These are phyloP conservation scores for Halcyon senegalensis DNA, from an alignment of 2,113 vertebrate species.

Conservation along the genomic window DNA sequence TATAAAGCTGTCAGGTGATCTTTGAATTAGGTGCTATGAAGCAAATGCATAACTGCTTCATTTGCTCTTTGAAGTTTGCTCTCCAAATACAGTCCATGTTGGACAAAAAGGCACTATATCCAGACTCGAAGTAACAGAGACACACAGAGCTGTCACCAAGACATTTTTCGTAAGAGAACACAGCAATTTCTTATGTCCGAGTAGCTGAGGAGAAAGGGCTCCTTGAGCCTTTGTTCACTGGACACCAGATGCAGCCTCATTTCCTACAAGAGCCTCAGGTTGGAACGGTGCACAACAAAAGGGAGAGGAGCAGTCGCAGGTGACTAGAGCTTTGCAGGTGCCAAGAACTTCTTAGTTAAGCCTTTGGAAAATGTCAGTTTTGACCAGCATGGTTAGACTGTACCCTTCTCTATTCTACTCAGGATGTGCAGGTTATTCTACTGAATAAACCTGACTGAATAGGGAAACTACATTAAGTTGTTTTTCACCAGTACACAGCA, in stretches of 20 bases:
- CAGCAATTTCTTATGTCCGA: neutral
- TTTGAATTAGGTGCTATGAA: neutral
- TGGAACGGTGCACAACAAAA: neutral
- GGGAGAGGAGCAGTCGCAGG: neutral
- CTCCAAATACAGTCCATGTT: neutral
- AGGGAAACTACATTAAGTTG: neutral
- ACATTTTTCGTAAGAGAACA: neutral
- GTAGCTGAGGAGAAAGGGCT: neutral
- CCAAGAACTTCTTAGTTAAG: neutral
- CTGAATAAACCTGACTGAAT: neutral
- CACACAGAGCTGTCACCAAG: neutral
- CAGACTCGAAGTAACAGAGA: neutral
- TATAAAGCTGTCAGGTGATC: neutral
- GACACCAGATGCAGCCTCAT: neutral
- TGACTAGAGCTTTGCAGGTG: neutral
- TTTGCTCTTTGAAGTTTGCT: neutral
- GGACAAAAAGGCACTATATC: neutral
- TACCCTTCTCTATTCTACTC: neutral
- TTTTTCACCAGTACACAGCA: neutral
- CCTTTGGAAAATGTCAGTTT: neutral
- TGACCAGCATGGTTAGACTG: neutral
- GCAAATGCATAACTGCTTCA: neutral
- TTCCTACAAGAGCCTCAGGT: neutral
- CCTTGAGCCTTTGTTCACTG: fast-evolving
- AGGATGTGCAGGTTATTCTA: neutral